Percentiles rank a stretch among this genome's conserved stretches.
Conservation (phyloP, 2,113 vertebrate species). For the Poeciliopsis turrubarensis region DNA sequence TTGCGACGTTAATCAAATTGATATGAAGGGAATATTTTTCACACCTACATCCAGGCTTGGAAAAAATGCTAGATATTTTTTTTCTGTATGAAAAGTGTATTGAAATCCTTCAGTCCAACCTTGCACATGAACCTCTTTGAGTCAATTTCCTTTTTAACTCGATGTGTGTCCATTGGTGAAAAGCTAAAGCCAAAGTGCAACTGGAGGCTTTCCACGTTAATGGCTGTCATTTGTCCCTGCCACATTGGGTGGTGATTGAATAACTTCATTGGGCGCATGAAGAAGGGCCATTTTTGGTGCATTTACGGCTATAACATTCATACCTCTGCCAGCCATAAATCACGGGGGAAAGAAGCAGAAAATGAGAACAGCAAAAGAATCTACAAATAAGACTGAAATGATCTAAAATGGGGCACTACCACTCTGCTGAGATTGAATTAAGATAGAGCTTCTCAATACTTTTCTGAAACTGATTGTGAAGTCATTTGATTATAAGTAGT, state of each 20-base stretch:
- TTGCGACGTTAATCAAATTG: too few species aligned
- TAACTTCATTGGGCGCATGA: constrained; percentile 47
- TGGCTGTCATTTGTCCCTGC: constrained; percentile 75
- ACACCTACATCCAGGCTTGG: neutral
- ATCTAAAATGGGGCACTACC: constrained; percentile 4
- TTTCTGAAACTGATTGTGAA: neutral
- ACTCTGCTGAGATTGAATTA: constrained; percentile 13
- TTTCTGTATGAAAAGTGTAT: neutral
- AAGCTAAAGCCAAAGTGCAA: constrained; percentile 63
- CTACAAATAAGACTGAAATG: constrained; percentile 20
- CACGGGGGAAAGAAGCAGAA: constrained; percentile 31
- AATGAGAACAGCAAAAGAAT: constrained; percentile 24
- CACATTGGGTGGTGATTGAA: constrained; percentile 69
- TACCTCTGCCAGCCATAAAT: constrained; percentile 54
- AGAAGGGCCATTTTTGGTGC: constrained; percentile 35
- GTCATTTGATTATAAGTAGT: neutral
- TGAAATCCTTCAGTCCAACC: neutral
- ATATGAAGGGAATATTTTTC: neutral
- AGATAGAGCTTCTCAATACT: neutral
- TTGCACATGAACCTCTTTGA: constrained; percentile 26
- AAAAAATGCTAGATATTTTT: neutral
- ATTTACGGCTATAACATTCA: constrained; percentile 49
- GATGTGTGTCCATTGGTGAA: constrained; percentile 57
- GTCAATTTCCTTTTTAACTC: constrained; percentile 32
- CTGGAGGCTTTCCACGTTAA: constrained; percentile 63